Percentiles rank a stretch among this genome's conserved stretches.
Evolutionary conservation across 2,888 invertebrate species (phyloP).

Genomic region (Pachydiplax longipennis): DNA sequence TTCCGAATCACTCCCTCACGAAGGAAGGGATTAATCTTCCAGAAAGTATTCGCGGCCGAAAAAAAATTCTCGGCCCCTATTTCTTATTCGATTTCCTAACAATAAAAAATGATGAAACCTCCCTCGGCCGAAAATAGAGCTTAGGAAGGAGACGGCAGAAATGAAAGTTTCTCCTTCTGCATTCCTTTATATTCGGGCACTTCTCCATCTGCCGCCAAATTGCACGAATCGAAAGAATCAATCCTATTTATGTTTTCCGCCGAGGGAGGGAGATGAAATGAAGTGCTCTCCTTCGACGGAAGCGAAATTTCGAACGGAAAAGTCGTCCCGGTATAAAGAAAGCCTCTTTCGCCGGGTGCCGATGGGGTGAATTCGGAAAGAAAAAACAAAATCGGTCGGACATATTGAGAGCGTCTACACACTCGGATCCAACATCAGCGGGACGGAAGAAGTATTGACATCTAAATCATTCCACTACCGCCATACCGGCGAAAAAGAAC

Average conservation of each 20-base stretch:
- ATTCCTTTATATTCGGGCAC: neutral
- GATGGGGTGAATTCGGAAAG: neutral
- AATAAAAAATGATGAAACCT: too few relatives aligned
- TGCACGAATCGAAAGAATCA: neutral
- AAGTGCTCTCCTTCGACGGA: neutral
- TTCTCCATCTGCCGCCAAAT: neutral
- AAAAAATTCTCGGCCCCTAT: too few relatives aligned
- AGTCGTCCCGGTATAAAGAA: neutral
- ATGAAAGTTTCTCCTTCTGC: neutral
- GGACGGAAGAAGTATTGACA: neutral
- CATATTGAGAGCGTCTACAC: neutral
- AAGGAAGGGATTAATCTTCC: too few relatives aligned
- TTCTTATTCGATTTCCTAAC: too few relatives aligned
- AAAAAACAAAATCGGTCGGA: neutral
- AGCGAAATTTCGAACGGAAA: neutral
- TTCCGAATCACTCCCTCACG: too few relatives aligned
- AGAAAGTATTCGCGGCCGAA: too few relatives aligned
- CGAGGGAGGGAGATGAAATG: neutral
- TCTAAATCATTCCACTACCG: neutral
- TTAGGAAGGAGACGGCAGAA: neutral
- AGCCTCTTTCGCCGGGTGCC: neutral
- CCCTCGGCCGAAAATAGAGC: too few relatives aligned
- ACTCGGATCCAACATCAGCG: neutral
- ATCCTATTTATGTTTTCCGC: neutral
- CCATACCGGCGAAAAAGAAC: neutral